These are phyloP conservation scores for Enhydra lutris DNA, from an alignment of 2,113 vertebrate genomes.

Conservation along the genomic window DNA sequence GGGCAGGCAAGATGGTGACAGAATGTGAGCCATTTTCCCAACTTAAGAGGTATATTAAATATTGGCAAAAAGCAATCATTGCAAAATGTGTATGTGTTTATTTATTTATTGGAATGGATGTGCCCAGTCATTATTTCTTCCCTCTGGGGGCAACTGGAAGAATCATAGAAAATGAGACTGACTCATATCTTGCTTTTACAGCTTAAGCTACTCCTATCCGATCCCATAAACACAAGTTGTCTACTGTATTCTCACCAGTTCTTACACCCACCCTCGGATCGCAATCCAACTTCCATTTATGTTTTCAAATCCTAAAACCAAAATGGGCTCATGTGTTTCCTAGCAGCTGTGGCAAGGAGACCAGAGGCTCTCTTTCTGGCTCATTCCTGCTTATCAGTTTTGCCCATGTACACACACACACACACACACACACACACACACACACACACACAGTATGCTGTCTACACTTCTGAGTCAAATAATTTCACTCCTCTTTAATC, in stretches of 20 bases:
- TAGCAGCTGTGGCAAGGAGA: neutral
- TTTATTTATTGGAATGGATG: conserved; percentile 59
- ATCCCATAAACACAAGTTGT: neutral
- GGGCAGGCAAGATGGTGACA: neutral
- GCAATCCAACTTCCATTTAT: conserved; percentile 7
- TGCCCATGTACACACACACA: neutral
- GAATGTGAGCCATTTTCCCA: neutral
- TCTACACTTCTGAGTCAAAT: neutral
- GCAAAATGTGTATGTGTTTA: conserved; percentile 30
- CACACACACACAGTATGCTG: neutral
- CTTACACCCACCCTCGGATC: neutral
- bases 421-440: neutral
- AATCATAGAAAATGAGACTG: conserved; percentile 30
- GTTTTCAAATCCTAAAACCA: neutral
- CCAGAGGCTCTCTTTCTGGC: neutral
- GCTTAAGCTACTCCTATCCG: neutral
- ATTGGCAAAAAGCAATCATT: conserved; percentile 43
- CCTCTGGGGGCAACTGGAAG: neutral
- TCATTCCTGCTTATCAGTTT: neutral
- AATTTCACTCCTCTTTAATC: neutral
- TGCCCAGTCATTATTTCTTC: neutral
- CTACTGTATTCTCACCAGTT: neutral
- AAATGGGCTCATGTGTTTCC: neutral
- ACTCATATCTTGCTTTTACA: conserved; percentile 24
- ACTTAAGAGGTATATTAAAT: conserved; percentile 1